Evolutionary conservation across 2,113 vertebrate genomes (phyloP), one percentile per base, ranked within the genome.

Genomic region (Pipra filicauda): DNA sequence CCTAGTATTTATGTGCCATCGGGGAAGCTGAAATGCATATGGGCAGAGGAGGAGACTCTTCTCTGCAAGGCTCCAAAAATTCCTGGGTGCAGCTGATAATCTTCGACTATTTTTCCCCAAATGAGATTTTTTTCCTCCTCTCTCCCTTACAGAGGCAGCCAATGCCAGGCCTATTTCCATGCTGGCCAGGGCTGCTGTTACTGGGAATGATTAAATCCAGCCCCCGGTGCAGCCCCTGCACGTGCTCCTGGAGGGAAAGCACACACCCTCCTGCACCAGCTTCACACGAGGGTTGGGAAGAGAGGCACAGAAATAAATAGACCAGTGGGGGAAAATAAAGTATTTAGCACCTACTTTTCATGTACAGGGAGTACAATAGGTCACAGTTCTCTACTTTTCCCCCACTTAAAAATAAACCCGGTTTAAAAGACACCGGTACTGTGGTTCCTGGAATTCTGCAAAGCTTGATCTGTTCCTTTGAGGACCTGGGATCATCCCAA

Each of bases 31-130:
- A 62, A 59, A 64, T 18, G 62, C 69, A 66, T 26, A 37, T 46
- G 48, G 86, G 92, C 73, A 92, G 82, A 79, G 76, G 74, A 71
- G 80, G 79, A 0, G 13, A 61, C 66, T 61, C 54, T 21, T 49
- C 71, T 55, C 87, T 9, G 8, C 2, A 4, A 93, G 43, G 51
- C 88, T 59, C 96, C 80, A 58, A 33, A 94, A 94, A 52, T 78
- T 72, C 96, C 94, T 49, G 86, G 41, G 55, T 95, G 91, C 88
- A 93, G 86, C 85, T 91, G 81, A 95, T 94, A 95, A 87, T 69
- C 88, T 91, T 90, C n/a, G 64, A 75, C 91, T 95, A 69, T 83
- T 96, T 96, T 79, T 66, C 39, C 52, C 83, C 65, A 81, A 97
- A 84, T 88, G 66, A 79, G 79, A 57, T 74, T 93, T 83, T 79